Base-by-base conservation (phyloP, 1,140 invertebrate species). In the Zeugodacus cucurbitae region DNA sequence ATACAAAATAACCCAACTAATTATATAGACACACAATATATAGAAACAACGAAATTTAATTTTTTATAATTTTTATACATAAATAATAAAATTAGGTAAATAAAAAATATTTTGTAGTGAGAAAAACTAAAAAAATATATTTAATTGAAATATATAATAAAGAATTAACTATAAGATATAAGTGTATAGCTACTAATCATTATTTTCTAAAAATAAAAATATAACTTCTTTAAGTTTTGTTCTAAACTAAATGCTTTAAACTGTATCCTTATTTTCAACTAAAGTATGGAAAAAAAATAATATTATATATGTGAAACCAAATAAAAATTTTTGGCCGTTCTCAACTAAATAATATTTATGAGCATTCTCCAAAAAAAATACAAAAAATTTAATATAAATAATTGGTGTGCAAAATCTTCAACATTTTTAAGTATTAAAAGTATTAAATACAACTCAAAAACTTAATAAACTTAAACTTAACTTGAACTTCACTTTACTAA, bases 51-150 rank as follows among this genome's bases (percentile, higher is more conserved):
- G 86, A 87, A 87, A 87, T 59, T 59, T 82, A 82, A 87, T 87
- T 87, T 87, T 87, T 87, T 87, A 87, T 64, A 87, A 87, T 64
- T 59, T 86, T 87, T 87, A 87, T 87, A 64, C 59, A 14, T 59
- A 59, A 87, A 32, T 58, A 37, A 0, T 26, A 10, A 37, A n/a
- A 59, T 11, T 82, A 82, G 26, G 8, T 82, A 82, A 82, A 20
- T 8, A 29, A 82, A 82, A 14, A 54, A 7, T 5, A 26, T 48
- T 82, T 48, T 82, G 44, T 82, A 82, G 74, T 48, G 8, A 29
- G 26, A 82, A 3, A 74, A 78, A 48, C 41, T 74, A 37, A 14
- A 11, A 62, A 26, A 62, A 26, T 62, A 62, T n/a, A 54, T 20
- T 54, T 54, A 54, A 10, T 62, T 62, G 3, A 62, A 62, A 62